A percentile compares a stretch with the other conserved stretches of the same genome.
Conservation (phyloP, 2,797 vertebrate genomes). For the Girardinus metallicus region DNA sequence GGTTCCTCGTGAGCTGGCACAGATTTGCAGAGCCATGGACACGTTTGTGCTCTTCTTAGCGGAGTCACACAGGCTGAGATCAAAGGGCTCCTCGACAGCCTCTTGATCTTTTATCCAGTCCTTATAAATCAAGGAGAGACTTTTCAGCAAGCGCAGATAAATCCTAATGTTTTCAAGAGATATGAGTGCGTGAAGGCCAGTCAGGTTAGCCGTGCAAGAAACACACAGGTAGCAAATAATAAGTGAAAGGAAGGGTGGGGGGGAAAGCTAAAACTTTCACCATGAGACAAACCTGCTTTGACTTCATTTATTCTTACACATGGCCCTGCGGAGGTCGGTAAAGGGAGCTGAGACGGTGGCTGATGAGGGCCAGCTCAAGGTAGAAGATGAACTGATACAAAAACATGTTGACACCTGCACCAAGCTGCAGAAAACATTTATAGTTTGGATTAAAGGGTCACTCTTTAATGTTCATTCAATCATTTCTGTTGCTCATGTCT, state of each 20-base stretch:
- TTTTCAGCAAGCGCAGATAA: conserved; percentile 87
- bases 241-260: neutral
- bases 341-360: neutral
- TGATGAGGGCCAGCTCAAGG: neutral
- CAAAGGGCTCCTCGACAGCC: conserved; percentile 82
- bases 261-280: conserved; percentile 5
- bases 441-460: neutral
- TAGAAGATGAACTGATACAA: neutral
- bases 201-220: conserved; percentile 3
- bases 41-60: conserved; percentile 75
- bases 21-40: conserved; percentile 65
- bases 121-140: conserved; percentile 82
- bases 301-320: conserved; percentile 16
- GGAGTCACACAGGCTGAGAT: conserved; percentile 87
- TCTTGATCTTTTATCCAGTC: conserved; percentile 67
- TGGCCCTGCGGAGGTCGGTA: neutral
- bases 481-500: neutral
- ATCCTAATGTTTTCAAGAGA: conserved; percentile 80
- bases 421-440: neutral
- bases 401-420: neutral
- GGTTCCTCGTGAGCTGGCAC: conserved; percentile 81
- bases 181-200: conserved; percentile 25
- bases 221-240: neutral
- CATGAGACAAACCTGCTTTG: neutral
- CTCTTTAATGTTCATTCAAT: neutral